These are phyloP conservation scores for Psophia crepitans DNA, from an alignment of 2,113 vertebrate species.

Conservation along the genomic window DNA sequence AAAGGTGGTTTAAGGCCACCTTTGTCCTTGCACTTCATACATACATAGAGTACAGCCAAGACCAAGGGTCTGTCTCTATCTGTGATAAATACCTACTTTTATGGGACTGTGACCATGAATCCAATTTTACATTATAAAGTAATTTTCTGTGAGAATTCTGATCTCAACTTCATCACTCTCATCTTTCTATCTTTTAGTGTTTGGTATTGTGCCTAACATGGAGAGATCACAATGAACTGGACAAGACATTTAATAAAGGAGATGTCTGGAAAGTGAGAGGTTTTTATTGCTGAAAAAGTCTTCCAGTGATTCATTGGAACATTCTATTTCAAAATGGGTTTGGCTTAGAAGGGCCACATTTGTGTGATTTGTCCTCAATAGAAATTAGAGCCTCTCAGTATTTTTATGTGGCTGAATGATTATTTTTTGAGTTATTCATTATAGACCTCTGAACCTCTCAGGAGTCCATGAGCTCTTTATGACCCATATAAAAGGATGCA, in stretches of 20 bases:
- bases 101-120: background rate
- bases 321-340: constrained; percentile 22
- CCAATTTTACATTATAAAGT: constrained; percentile 20
- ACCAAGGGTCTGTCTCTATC: background rate
- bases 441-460: constrained; percentile 1
- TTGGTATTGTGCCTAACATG: constrained; percentile 13
- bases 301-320: constrained; percentile 10
- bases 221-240: background rate
- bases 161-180: background rate
- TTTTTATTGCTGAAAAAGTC: constrained; percentile 10
- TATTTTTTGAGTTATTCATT: constrained; percentile 34
- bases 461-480: constrained; percentile 19
- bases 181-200: constrained; percentile 23
- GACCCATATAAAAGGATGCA: constrained; percentile 1
- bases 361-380: constrained; percentile 14
- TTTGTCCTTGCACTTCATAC: background rate
- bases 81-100: background rate
- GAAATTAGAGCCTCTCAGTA: constrained; percentile 20
- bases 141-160: constrained; percentile 13
- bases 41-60: background rate
- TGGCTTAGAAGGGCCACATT: background rate
- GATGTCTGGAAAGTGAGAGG: constrained; percentile 9
- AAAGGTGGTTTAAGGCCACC: background rate
- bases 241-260: constrained; percentile 14
- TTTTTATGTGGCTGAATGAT: background rate